Base-by-base conservation (phyloP, 2,113 vertebrate species). In the Pelodiscus sinensis region DNA sequence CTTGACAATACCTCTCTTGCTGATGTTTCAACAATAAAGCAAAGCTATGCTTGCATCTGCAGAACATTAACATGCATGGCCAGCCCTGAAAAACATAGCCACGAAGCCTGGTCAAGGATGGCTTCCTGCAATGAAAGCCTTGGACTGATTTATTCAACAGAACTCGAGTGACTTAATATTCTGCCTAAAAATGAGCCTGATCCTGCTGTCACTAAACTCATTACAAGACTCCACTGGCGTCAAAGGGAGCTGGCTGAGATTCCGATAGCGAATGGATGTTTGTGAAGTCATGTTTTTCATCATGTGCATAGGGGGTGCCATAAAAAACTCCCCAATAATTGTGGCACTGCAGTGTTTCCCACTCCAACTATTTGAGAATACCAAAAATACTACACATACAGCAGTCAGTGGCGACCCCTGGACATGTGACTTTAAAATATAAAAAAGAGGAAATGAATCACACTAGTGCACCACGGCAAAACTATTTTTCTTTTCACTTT, bases 361-460 rank as follows among this genome's bases (percentile, higher is more conserved):
- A 15, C 11, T 87, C 29, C 50, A 90, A 79, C 51, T 79, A 31
- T 14, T 9, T 15, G 68, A 2, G 1, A 1, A 50, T 22, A 81
- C 9, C 24, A 27, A 44, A 38, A 21, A 24, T 44, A 27, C 55
- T 38, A 24, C 54, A 25, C 0, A n/a, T 9, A 71, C 44, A 82
- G 31, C 56, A 82, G 71, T 78, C 91, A 88, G 78, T 84, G 92
- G 86, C 60, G 18, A 84, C 71, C 88, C 75, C 71, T 81, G 55
- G 80, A 81, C 57, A 2, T 2, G 82, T 44, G n/a, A 88, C 56
- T 82, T 25, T n/a, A 68, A 68, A 82, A 86, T 14, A 8, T 38
- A 82, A 92, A 44, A 56, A 86, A 78, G 58, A 77, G 54, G 86
- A 87, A 93, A 93, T 91, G 16, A 84, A 89, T 27, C 77, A 3